Conservation (phyloP, 2,888 invertebrate genomes). For the Lysandra coridon region DNA sequence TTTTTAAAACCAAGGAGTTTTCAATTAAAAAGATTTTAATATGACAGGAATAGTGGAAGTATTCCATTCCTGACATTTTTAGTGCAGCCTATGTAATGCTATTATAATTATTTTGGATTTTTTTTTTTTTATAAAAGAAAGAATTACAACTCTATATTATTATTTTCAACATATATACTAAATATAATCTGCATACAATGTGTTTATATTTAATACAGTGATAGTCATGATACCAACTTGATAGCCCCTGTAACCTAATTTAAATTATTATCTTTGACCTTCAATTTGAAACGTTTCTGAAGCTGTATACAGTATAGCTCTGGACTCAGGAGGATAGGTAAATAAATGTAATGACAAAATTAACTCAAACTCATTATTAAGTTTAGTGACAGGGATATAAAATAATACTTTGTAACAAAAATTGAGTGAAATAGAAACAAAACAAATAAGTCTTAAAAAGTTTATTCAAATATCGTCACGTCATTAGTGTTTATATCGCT, state of each 20-base stretch:
- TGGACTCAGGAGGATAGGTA: neutral
- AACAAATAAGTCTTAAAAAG: neutral
- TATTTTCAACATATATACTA: neutral
- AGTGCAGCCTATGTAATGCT: too few relatives aligned
- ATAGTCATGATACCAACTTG: too few relatives aligned
- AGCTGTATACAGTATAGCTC: neutral
- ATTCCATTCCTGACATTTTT: too few relatives aligned
- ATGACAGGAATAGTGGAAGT: too few relatives aligned
- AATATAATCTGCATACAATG: neutral
- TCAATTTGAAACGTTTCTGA: neutral
- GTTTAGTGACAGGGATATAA: too few relatives aligned
- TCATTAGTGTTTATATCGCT: slow-evolving; percentile 48
- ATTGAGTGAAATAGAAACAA: neutral
- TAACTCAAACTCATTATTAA: too few relatives aligned
- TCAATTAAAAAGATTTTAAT: too few relatives aligned
- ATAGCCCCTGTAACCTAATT: neutral
- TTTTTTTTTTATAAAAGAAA: too few relatives aligned
- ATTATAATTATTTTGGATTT: too few relatives aligned
- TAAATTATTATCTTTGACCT: neutral
- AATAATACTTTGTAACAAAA: neutral
- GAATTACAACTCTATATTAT: too few relatives aligned
- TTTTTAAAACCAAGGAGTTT: too few relatives aligned
- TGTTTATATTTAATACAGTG: neutral
- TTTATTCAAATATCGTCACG: neutral
- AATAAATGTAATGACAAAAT: neutral